Percentiles rank a stretch among this genome's conserved stretches.
Conservation (phyloP, 2,113 vertebrate genomes). For the Lanius collurio region DNA sequence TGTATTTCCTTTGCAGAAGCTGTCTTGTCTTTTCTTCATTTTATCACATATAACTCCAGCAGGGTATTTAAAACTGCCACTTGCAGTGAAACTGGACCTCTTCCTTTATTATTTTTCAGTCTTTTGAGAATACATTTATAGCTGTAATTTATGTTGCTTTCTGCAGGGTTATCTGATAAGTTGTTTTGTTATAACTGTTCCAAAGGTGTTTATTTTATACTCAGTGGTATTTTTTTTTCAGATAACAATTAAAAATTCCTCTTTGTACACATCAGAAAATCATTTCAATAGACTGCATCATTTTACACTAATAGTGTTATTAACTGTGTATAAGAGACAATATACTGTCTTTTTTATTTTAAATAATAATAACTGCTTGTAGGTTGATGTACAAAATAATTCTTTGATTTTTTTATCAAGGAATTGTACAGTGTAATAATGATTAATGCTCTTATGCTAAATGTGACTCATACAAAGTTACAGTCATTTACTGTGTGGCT, state of each 20-base stretch:
- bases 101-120: not conserved
- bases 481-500: not conserved
- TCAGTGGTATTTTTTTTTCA: not conserved
- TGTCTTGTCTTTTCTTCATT: not conserved
- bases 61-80: not conserved
- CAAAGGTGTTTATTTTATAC: not conserved
- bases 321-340: not conserved
- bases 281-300: not conserved
- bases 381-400: not conserved
- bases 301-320: not conserved
- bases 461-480: slow-evolving; percentile 30
- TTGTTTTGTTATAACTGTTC: not conserved
- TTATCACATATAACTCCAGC: not conserved
- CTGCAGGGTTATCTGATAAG: not conserved
- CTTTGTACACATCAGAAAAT: not conserved
- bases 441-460: not conserved
- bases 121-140: not conserved
- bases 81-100: not conserved
- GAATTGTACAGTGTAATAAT: not conserved
- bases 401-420: not conserved
- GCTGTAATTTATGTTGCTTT: not conserved
- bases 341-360: not conserved
- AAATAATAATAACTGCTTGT: not conserved
- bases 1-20: not conserved
- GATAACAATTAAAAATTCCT: not conserved